These are phyloP conservation scores for Nebria brevicollis DNA, from an alignment of 2,888 invertebrate species.

Conservation along the genomic window DNA sequence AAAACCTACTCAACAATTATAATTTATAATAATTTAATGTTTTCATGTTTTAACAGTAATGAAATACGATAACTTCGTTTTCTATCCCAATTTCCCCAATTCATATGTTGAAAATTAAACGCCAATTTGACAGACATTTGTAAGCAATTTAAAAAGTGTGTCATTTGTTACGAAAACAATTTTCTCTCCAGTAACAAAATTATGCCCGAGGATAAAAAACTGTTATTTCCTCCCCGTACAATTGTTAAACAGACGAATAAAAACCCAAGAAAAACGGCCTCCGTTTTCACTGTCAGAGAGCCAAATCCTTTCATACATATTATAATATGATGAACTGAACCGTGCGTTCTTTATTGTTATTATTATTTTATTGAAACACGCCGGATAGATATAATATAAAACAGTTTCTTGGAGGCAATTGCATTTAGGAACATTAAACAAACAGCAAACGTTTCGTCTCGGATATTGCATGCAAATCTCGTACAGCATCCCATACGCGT, in stretches of 20 bases:
- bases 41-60: no score
- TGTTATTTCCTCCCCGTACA: neutral
- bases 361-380: conserved; percentile 28
- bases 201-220: neutral
- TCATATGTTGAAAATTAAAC: neutral
- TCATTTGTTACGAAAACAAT: neutral
- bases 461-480: conserved; percentile 31
- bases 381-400: neutral
- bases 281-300: neutral
- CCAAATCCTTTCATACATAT: conserved; percentile 13
- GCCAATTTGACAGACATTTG: neutral
- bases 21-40: no score
- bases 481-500: conserved; percentile 18
- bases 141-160: neutral
- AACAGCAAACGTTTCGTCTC: conserved; percentile 23
- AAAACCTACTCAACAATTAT: no score
- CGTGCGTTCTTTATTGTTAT: conserved; percentile 11
- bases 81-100: no score
- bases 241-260: conserved; percentile 12
- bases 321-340: conserved; percentile 10
- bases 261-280: neutral
- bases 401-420: neutral
- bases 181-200: neutral
- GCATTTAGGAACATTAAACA: conserved; percentile 15
- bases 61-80: no score